Base-by-base conservation (phyloP, 2,888 invertebrate species). In the Lasioglossum lativentre region DNA sequence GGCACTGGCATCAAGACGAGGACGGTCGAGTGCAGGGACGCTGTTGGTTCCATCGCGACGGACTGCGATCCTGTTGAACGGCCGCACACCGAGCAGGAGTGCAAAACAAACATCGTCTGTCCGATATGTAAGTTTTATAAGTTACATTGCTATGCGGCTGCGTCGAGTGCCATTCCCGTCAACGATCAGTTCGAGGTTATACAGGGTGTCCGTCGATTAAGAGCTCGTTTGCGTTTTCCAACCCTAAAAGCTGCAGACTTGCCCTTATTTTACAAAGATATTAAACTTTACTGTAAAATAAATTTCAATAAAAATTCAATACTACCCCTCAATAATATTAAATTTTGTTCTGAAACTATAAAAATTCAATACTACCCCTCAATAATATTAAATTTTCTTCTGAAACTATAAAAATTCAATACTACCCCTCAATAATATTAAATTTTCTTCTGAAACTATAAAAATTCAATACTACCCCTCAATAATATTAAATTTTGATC, bases 1-100 rank as follows among this genome's bases (percentile, higher is more conserved):
- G 99, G 98, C 16, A 98, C 97, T 93, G 99, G 99, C 0, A 96
- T 97, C 52, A 98, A 98, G 95, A 97, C 97, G 40, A 96, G 99
- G 30, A 97, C 97, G 56, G 97, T 98, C 76, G 97, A 98, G 93
- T 99, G 99, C 94, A 96, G 97, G 83, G 97, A 96, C 81, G 94
- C 93, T 40, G 93, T 94, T 77, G 94, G 94, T 34, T 90, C 92
- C 71, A 90, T 93, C 52, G 94, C 95, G 42, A 90, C 91, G 82
- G 95, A 97, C 92, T 98, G 98, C 93, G 97, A 97, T 91, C 96
- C 96, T 2, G 95, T 95, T 19, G 96, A 96, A 81, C 96, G 97
- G 93, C 98, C 98, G 0, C 96, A 96, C 81, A 96, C 96, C 86
- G 97, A 97, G 59, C 96, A 97, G 92, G 96, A 97, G 56, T 98